Conservation (phyloP, 2,797 vertebrate genomes). For the Moxostoma hubbsi region DNA sequence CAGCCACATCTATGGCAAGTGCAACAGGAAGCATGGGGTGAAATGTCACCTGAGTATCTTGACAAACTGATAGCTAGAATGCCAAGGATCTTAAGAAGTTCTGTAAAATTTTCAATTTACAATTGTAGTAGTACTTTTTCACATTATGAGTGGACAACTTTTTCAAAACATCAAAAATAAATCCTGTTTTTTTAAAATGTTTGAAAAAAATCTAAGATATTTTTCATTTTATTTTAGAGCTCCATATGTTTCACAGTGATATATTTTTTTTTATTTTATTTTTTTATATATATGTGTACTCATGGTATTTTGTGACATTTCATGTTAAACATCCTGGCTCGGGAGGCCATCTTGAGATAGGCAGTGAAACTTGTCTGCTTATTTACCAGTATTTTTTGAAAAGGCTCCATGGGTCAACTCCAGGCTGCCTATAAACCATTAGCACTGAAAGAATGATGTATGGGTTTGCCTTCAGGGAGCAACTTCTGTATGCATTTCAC, state of each 20-base stretch:
- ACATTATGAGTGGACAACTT: no score
- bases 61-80: no score
- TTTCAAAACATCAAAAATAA: no score
- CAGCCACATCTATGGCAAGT: no score
- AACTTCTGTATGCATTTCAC: constrained; percentile 83
- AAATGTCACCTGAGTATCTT: no score
- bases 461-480: constrained; percentile 78
- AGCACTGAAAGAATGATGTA: constrained; percentile 84
- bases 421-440: constrained; percentile 79
- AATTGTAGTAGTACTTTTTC: no score
- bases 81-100: no score
- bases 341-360: constrained; percentile 17
- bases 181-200: no score
- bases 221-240: not conserved
- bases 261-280: not conserved
- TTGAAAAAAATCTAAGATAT: not conserved
- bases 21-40: no score
- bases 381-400: constrained; percentile 72
- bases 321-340: constrained; percentile 19
- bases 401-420: constrained; percentile 69
- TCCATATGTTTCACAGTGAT: not conserved
- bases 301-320: constrained; percentile 33
- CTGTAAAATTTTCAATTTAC: no score
- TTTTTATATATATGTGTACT: not conserved
- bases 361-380: constrained; percentile 56